Base-by-base conservation (phyloP, 2,888 invertebrate species). In the Brenthis hecate region DNA sequence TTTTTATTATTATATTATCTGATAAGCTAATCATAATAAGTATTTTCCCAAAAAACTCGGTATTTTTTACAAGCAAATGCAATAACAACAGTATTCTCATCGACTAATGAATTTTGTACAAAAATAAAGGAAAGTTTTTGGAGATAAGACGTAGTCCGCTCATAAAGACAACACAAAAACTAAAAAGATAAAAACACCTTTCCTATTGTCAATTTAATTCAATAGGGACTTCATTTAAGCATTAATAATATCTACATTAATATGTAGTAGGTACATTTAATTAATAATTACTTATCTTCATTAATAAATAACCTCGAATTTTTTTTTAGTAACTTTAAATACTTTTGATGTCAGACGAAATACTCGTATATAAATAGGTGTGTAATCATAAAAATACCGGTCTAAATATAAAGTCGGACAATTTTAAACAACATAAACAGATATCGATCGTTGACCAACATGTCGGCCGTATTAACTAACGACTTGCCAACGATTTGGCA, bases 391-490 rank as follows among this genome's bases (percentile, higher is more conserved):
- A 65, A 66, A 65, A 63, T 72, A 51, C 63, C 47, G 23, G 23
- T 65, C 51, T 65, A 67, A 72, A 76, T 73, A 73, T 75, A 75
- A 71, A 72, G 69, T 16, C 64, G 68, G 69, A 73, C 73, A 76
- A 76, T 78, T 78, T 74, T 71, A 77, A 78, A 75, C 76, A 80
- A 80, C 76, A 85, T 84, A 88, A 87, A 89, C 85, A 87, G 79
- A 86, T 85, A 79, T 80, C 81, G 81, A 83, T 81, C 86, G 86
- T 84, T 86, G 87, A 87, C 86, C 88, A 89, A 87, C 87, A 89
- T 88, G 85, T 85, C 82, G 76, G 80, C 81, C 80, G 81, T 80
- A 85, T 88, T 87, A 85, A 89, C 86, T 87, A 85, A 89, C 86
- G 87, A 83, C 81, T 81, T 80, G 83, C 80, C 79, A 85, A 85